These are phyloP conservation scores for Coptotermes formosanus DNA, from an alignment of 1,140 invertebrate species.

Conservation along the genomic window DNA sequence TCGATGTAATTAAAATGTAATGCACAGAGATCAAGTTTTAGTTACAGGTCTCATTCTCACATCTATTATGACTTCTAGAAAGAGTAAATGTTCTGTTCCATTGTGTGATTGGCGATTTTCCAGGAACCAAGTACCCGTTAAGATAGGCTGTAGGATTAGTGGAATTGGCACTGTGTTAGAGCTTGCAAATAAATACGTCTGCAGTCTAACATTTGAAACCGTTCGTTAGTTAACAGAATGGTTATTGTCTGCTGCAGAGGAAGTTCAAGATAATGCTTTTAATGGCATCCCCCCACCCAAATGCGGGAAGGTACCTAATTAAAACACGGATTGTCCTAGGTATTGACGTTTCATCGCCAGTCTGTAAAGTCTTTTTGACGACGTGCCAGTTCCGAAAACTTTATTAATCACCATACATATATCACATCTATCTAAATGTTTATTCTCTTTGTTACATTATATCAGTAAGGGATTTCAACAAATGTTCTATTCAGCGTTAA, in stretches of 20 bases:
- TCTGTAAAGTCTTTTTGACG: not conserved
- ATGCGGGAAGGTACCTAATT: not conserved
- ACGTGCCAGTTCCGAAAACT: not conserved
- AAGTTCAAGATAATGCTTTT: not conserved
- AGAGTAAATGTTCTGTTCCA: slow-evolving; percentile 11
- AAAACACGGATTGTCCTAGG: not conserved
- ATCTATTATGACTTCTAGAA: not conserved
- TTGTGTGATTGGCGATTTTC: slow-evolving; percentile 12
- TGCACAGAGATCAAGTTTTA: not conserved
- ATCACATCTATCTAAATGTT: not conserved
- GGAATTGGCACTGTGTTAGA: not conserved
- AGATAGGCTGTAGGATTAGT: not conserved
- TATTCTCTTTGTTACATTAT: not conserved
- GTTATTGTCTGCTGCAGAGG: slow-evolving; percentile 1
- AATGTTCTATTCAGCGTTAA: not conserved
- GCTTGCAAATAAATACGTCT: slow-evolving; percentile 16
- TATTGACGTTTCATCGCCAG: not conserved
- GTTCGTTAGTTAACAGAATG: not conserved
- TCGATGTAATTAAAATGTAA: not conserved
- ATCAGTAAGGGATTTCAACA: not conserved
- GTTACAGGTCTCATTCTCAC: not conserved
- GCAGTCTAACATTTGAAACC: slow-evolving; percentile 3
- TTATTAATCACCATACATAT: not conserved
- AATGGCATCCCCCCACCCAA: not conserved
- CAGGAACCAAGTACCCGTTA: slow-evolving; percentile 1